Evolutionary conservation across 2,888 invertebrate species (phyloP).

Genomic region (Heliothis peltigera): DNA sequence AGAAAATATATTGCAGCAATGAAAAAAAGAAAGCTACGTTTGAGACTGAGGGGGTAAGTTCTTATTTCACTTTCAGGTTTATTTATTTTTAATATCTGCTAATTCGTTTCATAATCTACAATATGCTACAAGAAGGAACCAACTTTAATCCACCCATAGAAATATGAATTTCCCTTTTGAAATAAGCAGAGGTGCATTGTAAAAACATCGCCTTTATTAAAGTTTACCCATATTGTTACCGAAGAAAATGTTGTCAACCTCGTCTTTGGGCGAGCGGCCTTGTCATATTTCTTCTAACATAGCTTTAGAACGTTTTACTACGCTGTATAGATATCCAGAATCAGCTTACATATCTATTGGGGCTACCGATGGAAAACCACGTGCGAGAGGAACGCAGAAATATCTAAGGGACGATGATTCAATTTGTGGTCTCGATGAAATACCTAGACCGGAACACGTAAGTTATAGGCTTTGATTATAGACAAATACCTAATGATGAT

Average conservation of each 20-base stretch:
- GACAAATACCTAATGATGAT: no score
- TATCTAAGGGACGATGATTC: constrained; percentile 72
- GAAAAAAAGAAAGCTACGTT: constrained; percentile 50
- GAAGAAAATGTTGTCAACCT: no score
- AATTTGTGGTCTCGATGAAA: constrained; percentile 81
- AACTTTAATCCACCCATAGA: no score
- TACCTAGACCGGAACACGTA: constrained; percentile 82
- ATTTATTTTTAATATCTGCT: not conserved
- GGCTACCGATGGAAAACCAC: constrained; percentile 74
- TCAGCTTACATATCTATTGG: constrained; percentile 62
- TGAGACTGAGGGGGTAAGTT: constrained; percentile 54
- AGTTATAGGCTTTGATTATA: constrained; percentile 36
- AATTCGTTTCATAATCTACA: no score
- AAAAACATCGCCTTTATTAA: no score
- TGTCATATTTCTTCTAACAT: no score
- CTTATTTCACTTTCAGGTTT: not conserved
- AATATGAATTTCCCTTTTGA: no score
- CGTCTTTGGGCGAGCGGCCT: no score
- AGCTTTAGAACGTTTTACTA: not conserved
- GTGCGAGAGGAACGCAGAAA: constrained; percentile 68
- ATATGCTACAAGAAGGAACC: no score
- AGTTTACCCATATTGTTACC: no score
- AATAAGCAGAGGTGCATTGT: no score
- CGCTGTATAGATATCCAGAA: constrained; percentile 46
- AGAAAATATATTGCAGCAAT: constrained; percentile 67